phyloP scores from a whole-genome alignment of 2,888 invertebrate species.

The Sminthurides aquaticus region DNA sequence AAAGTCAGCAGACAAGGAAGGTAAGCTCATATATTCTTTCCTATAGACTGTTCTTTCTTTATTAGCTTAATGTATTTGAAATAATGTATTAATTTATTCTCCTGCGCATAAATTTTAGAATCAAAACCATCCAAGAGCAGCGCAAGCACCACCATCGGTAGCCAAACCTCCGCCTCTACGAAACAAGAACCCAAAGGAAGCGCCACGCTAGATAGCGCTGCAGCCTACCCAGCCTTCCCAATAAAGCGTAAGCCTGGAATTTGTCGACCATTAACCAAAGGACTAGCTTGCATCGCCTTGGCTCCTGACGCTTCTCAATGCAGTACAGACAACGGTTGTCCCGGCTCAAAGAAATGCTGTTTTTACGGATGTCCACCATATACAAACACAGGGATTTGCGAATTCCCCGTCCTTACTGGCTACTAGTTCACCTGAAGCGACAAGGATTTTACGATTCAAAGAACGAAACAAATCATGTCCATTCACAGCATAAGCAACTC shows the following conservation, averaged over 20 bases:
- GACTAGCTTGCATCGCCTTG: constrained; percentile 15
- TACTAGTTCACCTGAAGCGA: too few relatives aligned
- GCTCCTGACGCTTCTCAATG: constrained; percentile 12
- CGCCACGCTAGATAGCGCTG: neutral
- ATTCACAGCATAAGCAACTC: too few relatives aligned
- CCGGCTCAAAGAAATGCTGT: constrained; percentile 19
- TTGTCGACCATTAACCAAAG: constrained; percentile 17
- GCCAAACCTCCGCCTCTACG: neutral
- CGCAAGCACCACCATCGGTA: too few relatives aligned
- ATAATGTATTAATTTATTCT: too few relatives aligned
- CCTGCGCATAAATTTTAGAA: too few relatives aligned
- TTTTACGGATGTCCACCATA: constrained; percentile 20
- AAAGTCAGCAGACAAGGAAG: neutral
- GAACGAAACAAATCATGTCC: too few relatives aligned
- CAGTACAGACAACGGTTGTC: constrained; percentile 16
- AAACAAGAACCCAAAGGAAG: neutral
- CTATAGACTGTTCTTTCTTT: neutral
- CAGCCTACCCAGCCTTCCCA: constrained; percentile 7
- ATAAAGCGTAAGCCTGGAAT: constrained; percentile 12
- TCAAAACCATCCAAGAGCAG: too few relatives aligned
- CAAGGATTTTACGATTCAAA: too few relatives aligned
- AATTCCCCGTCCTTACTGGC: constrained; percentile 9
- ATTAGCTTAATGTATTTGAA: too few relatives aligned
- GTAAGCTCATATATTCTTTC: neutral
- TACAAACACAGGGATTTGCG: constrained; percentile 12